Evolutionary conservation across 2,113 vertebrate genomes (phyloP), one percentile per base, ranked within the genome.

Genomic region (Mirza zaza): DNA sequence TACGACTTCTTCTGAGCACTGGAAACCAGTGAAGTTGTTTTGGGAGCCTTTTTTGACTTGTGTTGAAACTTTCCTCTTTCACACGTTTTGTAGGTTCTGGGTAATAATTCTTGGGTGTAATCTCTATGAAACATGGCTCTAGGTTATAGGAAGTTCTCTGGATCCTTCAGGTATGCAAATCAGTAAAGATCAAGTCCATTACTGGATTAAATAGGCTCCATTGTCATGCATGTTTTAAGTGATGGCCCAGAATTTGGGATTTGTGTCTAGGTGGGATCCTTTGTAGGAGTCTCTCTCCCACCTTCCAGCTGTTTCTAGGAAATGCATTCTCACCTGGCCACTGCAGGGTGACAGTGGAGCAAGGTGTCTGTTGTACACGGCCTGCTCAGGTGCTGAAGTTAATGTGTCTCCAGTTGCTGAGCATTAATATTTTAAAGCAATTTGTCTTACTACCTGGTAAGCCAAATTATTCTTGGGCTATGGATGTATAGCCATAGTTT

Each of bases 361-460:
- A 67, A 17, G 29, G 75, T 90, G 67, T 71, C n/a, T 89, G 52
- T 50, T 97, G 13, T 73, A 82, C 34, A 45, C 45, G 45, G 45
- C 45, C 45, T 45, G 45, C 45, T 45, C 45, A 55, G 39, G 55
- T 94, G 86, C 63, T 67, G 50, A 73, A 45, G 45, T 45, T 1
- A 3, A 92, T 45, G 36, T n/a, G 8, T 70, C 55, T 94, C 36
- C n/a, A 79, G 82, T 84, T 96, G 79, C 92, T 71, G 59, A 95
- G 4, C 79, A 80, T 87, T 42, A 95, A 1, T 95, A 83, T 92
- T 96, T 97, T 87, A 90, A 89, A 94, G 79, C 67, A 71, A 9
- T 87, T 89, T 76, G 45, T 93, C 93, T 89, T 70, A 61, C 32
- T 79, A 29, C 34, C 70, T 84, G 42, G 91, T 97, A 85, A 93